These are phyloP conservation scores for Frankliniella fusca DNA, from an alignment of 2,888 invertebrate species.

Conservation along the genomic window DNA sequence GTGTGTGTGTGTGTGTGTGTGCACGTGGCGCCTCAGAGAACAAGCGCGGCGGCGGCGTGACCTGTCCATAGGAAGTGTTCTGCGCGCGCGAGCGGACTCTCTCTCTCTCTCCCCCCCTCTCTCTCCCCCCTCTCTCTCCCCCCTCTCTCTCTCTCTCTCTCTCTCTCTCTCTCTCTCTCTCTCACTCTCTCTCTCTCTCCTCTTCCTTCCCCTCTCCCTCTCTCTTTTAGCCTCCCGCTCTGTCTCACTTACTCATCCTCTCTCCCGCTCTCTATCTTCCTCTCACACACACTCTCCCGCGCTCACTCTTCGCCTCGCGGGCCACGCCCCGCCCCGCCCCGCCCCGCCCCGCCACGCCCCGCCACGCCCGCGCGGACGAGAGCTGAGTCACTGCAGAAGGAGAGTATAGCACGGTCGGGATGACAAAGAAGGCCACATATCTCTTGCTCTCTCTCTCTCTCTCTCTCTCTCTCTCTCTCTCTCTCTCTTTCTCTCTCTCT, in stretches of 20 bases:
- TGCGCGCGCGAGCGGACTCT: too few species aligned
- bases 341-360: too few species aligned
- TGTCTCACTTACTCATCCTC: not conserved
- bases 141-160: too few species aligned
- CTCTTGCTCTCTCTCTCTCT: not conserved
- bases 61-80: too few species aligned
- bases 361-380: too few species aligned
- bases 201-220: not conserved
- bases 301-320: not conserved
- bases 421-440: not conserved
- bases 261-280: not conserved
- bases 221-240: not conserved
- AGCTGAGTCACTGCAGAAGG: not conserved
- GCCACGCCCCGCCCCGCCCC: not conserved
- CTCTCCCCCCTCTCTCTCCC: not conserved
- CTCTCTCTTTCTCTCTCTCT: too few species aligned
- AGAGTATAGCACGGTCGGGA: not conserved
- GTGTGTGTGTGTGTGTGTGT: too few species aligned
- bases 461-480: not conserved
- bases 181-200: not conserved
- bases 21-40: too few species aligned
- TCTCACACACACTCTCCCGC: too few species aligned
- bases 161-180: too few species aligned
- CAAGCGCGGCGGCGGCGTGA: too few species aligned
- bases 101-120: not conserved